A percentile compares a stretch with the other conserved stretches of the same genome.
Conservation (phyloP, 2,888 invertebrate species). For the Drosophila kuntzei region DNA sequence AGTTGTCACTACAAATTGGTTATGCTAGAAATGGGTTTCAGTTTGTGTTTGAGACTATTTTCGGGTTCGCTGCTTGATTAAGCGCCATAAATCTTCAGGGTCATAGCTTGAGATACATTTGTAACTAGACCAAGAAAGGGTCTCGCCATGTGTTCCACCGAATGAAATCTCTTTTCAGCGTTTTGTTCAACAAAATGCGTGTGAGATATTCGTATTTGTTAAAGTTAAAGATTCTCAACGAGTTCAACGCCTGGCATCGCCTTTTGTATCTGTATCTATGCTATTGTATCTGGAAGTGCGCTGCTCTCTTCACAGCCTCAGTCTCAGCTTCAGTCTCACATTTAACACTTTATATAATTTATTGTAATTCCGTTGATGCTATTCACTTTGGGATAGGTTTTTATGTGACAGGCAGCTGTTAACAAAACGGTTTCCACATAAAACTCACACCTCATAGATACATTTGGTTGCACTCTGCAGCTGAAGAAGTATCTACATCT, state of each 20-base stretch:
- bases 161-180: slow-evolving; percentile 55
- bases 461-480: slow-evolving; percentile 32
- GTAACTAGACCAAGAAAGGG: slow-evolving; percentile 62
- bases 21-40: slow-evolving; percentile 40
- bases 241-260: slow-evolving; percentile 40
- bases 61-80: slow-evolving; percentile 66
- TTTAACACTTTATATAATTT: slow-evolving; percentile 82
- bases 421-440: slow-evolving; percentile 81
- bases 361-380: slow-evolving; percentile 67
- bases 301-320: slow-evolving; percentile 44
- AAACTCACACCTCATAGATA: slow-evolving; percentile 72
- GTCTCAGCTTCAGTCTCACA: slow-evolving; percentile 49
- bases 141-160: slow-evolving; percentile 40
- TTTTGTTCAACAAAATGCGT: slow-evolving; percentile 64
- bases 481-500: slow-evolving; percentile 35
- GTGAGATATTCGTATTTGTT: slow-evolving; percentile 27
- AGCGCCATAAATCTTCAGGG: slow-evolving; percentile 73
- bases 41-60: slow-evolving; percentile 20
- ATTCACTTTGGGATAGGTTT: slow-evolving; percentile 43
- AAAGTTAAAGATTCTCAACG: slow-evolving; percentile 4
- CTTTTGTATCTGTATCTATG: slow-evolving; percentile 27
- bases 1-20: slow-evolving; percentile 81
- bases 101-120: slow-evolving; percentile 54
- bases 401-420: slow-evolving; percentile 65
- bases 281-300: slow-evolving; percentile 27